Conservation (phyloP, 2,113 vertebrate species). For the Pseudopodoces humilis region DNA sequence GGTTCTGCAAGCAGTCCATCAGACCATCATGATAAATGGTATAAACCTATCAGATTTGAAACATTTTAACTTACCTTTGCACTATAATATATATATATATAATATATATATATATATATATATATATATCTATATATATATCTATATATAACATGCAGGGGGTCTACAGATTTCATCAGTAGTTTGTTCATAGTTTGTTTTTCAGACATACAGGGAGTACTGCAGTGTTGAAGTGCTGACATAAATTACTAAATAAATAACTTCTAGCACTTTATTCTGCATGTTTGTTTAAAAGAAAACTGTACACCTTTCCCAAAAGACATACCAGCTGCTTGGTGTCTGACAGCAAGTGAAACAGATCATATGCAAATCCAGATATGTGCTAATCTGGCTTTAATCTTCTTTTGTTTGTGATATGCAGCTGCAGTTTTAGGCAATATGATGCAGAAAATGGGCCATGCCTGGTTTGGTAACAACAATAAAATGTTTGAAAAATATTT, state of each 20-base stretch:
- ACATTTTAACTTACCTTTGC: not conserved
- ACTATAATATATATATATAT: no score
- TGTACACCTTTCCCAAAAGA: not conserved
- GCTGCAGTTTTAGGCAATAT: not conserved
- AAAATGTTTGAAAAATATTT: constrained; percentile 36
- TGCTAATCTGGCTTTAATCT: not conserved
- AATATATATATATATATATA: not conserved
- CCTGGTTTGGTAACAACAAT: not conserved
- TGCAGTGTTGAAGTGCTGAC: not conserved
- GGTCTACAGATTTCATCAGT: not conserved
- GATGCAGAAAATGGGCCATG: not conserved
- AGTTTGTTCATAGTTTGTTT: not conserved
- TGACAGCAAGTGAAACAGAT: constrained; percentile 9
- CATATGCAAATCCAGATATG: constrained; percentile 18
- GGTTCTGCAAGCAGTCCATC: not conserved
- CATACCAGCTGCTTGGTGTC: not conserved
- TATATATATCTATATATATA: no score
- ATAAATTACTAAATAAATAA: not conserved
- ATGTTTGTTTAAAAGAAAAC: not conserved
- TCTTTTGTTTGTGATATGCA: not conserved
- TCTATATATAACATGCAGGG: not conserved
- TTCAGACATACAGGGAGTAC: not conserved
- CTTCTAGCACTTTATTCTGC: not conserved
- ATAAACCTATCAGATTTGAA: not conserved
- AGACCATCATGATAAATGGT: not conserved